Evolutionary conservation across 2,797 vertebrate genomes (phyloP).

Genomic region (Leptoclinus maculatus): DNA sequence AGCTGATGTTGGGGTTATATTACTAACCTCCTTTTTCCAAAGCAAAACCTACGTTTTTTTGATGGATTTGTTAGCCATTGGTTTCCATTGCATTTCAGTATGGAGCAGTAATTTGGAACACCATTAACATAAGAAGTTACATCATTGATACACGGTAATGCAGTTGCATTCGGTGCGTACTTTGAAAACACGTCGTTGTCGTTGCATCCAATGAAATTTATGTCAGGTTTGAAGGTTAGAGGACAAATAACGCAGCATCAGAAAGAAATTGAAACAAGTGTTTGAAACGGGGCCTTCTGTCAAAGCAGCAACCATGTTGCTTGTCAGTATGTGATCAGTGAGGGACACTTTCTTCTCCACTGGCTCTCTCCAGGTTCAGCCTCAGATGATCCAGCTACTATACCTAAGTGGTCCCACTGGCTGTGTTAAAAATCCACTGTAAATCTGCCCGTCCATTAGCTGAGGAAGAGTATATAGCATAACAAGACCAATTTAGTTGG

Average conservation of each 20-base stretch:
- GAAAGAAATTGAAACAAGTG: not conserved
- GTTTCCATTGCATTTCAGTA: not conserved
- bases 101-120: not conserved
- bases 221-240: not conserved
- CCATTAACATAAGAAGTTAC: not conserved
- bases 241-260: not conserved
- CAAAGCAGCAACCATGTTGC: not conserved
- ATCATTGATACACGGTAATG: not conserved
- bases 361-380: constrained; percentile 5
- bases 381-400: constrained; percentile 13
- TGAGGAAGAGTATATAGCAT: constrained; percentile 28
- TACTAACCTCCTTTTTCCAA: not conserved
- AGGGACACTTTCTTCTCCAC: not conserved
- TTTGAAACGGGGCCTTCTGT: not conserved
- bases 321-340: not conserved
- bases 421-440: constrained; percentile 40
- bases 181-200: not conserved
- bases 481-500: constrained; percentile 49
- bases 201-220: not conserved
- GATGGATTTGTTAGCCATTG: not conserved
- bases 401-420: constrained; percentile 37
- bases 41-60: not conserved
- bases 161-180: not conserved
- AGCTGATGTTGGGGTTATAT: not conserved
- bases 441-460: constrained; percentile 47